These are phyloP conservation scores for Lycaon pictus DNA, from an alignment of 2,113 vertebrate species.

Conservation along the genomic window DNA sequence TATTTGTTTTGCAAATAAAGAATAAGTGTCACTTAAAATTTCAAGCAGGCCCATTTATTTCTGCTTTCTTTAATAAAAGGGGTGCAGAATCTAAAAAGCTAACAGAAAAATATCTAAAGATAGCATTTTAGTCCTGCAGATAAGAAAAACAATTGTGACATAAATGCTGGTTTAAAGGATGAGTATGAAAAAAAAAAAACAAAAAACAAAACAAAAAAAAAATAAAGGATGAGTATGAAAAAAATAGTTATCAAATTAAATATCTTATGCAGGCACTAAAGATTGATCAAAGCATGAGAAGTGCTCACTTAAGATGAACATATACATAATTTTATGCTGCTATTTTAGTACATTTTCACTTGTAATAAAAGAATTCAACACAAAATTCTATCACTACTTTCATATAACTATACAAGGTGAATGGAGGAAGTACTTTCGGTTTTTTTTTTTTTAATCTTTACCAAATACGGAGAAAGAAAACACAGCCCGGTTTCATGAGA, in stretches of 20 bases:
- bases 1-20: constrained; percentile 45
- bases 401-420: constrained; percentile 1
- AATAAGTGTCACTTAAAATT: neutral
- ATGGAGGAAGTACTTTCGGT: neutral
- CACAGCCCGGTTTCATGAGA: neutral
- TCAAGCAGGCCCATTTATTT: constrained; percentile 22
- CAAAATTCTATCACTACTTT: constrained; percentile 39
- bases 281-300: constrained; percentile 15
- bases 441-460: neutral
- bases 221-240: neutral
- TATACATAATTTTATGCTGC: neutral
- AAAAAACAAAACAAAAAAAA: too few relatives aligned
- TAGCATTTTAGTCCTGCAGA: constrained; percentile 29
- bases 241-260: constrained; percentile 36
- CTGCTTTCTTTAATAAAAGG: neutral
- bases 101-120: constrained; percentile 39
- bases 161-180: constrained; percentile 27
- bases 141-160: constrained; percentile 38
- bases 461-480: constrained; percentile 33
- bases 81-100: neutral
- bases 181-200: neutral
- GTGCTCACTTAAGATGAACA: neutral
- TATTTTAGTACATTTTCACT: constrained; percentile 55
- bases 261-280: neutral
- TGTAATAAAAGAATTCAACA: constrained; percentile 43